These are phyloP conservation scores for Centrocercus urophasianus DNA, from an alignment of 2,113 vertebrate genomes.

Conservation along the genomic window DNA sequence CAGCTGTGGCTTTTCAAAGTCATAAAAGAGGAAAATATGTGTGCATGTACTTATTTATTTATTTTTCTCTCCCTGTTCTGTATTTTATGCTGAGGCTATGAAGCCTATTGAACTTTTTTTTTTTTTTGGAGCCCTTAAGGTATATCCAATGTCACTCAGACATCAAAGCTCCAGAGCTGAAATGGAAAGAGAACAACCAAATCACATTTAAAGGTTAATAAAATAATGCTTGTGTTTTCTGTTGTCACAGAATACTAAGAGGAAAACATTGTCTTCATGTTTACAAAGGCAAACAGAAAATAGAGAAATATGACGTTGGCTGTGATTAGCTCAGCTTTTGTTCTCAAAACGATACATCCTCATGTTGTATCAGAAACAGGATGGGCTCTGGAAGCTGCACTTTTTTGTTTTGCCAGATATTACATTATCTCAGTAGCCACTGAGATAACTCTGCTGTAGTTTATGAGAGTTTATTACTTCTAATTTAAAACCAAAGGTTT, in stretches of 20 bases:
- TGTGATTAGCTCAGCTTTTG: slow-evolving; percentile 40
- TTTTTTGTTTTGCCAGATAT: slow-evolving; percentile 19
- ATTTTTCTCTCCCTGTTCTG: slow-evolving; percentile 5
- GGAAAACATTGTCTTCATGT: slow-evolving; percentile 51
- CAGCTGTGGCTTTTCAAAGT: slow-evolving; percentile 57
- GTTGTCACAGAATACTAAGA: slow-evolving; percentile 65
- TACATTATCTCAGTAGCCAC: background rate
- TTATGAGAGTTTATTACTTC: slow-evolving; percentile 1
- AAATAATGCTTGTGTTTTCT: slow-evolving; percentile 58
- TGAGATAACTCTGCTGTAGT: background rate
- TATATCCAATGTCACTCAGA: slow-evolving; percentile 53
- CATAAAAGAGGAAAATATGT: slow-evolving; percentile 46
- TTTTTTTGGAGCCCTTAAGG: slow-evolving; percentile 49
- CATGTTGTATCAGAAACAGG: slow-evolving; percentile 5
- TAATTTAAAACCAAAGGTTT: slow-evolving; percentile 16
- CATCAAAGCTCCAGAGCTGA: slow-evolving; percentile 65
- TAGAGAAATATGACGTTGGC: slow-evolving; percentile 42
- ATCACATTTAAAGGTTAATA: slow-evolving; percentile 63
- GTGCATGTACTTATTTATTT: slow-evolving; percentile 37
- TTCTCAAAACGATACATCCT: slow-evolving; percentile 44
- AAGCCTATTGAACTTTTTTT: slow-evolving; percentile 42
- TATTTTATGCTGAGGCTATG: slow-evolving; percentile 29
- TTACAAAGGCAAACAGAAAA: slow-evolving; percentile 48
- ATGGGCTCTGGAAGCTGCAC: slow-evolving; percentile 1
- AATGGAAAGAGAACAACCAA: slow-evolving; percentile 45